Conservation (phyloP, 2,113 vertebrate species). For the Stegostoma tigrinum region DNA sequence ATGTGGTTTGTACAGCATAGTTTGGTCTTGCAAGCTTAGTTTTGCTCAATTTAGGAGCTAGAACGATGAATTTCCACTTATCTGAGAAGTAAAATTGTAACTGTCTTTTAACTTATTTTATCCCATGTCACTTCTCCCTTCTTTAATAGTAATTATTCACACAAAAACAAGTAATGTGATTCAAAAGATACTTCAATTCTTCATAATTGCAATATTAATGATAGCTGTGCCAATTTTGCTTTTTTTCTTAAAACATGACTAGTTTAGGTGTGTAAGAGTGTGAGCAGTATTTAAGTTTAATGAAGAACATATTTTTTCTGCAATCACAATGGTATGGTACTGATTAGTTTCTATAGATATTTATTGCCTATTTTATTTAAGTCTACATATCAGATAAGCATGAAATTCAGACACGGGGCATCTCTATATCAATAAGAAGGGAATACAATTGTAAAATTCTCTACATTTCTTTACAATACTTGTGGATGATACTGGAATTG, state of each 20-base stretch:
- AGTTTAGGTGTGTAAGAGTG: not conserved
- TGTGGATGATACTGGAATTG: not conserved
- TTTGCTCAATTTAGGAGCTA: not conserved
- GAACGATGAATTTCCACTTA: not conserved
- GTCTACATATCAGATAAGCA: not conserved
- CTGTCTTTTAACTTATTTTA: not conserved
- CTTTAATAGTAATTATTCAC: not conserved
- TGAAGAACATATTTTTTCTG: not conserved
- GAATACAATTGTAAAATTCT: not conserved
- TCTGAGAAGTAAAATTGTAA: not conserved
- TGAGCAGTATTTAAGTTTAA: not conserved
- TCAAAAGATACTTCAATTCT: not conserved
- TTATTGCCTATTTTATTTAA: not conserved
- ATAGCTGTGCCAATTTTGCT: not conserved
- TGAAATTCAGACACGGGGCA: not conserved
- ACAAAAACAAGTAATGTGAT: not conserved
- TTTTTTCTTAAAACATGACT: not conserved
- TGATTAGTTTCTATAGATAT: too few species aligned
- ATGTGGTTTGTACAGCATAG: not conserved
- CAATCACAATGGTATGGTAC: too few species aligned
- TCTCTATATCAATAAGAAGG: not conserved
- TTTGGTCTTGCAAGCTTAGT: not conserved
- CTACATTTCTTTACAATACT: not conserved
- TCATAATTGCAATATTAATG: not conserved
- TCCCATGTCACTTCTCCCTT: not conserved